These are phyloP conservation scores for Harpalus rufipes DNA, from an alignment of 2,888 invertebrate genomes.

Conservation along the genomic window DNA sequence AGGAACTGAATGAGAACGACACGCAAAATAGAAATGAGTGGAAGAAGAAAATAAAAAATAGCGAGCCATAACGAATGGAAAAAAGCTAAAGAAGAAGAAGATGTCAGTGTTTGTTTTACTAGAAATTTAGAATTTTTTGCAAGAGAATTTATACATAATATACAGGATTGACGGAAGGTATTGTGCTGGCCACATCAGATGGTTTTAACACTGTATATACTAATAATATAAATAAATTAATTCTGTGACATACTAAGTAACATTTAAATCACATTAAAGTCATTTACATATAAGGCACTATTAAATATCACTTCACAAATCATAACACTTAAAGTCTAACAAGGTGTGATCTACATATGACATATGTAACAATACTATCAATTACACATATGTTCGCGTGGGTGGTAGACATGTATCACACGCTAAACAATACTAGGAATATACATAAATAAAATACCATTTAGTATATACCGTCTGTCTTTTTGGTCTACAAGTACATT, in stretches of 20 bases:
- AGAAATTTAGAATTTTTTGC: too few relatives aligned
- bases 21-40: too few relatives aligned
- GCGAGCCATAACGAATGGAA: too few relatives aligned
- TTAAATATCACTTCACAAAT: not conserved
- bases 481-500: not conserved
- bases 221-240: not conserved
- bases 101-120: too few relatives aligned
- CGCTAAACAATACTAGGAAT: not conserved
- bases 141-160: too few relatives aligned
- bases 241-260: not conserved
- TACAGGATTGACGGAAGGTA: too few relatives aligned
- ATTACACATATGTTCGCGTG: not conserved
- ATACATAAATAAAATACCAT: not conserved
- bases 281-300: not conserved
- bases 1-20: too few relatives aligned
- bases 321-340: not conserved
- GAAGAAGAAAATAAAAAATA: too few relatives aligned
- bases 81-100: too few relatives aligned
- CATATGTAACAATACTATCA: slow-evolving; percentile 3
- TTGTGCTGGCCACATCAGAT: too few relatives aligned
- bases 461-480: not conserved
- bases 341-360: not conserved
- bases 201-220: too few relatives aligned
- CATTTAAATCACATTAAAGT: not conserved
- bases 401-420: not conserved